Evolutionary conservation across 2,888 invertebrate genomes (phyloP), one percentile per base, ranked within the genome.

Genomic region (Autographa gamma): DNA sequence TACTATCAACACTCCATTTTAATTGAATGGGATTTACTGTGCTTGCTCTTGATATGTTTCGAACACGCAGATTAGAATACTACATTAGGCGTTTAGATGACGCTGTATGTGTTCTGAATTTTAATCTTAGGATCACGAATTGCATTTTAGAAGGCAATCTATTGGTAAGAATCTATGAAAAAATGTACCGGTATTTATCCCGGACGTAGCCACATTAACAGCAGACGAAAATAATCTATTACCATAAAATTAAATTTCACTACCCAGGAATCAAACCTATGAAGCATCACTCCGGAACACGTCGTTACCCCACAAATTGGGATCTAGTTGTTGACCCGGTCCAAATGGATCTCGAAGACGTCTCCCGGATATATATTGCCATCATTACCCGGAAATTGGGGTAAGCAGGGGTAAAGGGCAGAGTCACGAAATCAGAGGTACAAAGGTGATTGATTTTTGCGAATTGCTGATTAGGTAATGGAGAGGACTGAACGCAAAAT

Each of bases 271-370:
- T 82, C 73, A 73, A 82, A 81, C 82, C 67, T 77, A 64, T 48
- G 77, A 69, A 73, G 74, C 73, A 69, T 76, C 66, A 65, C 65
- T 71, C 71, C 81, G 81, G 80, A 78, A 74, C 75, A 84, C 76
- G 71, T 77, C 83, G 73, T 85, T 84, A 81, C 77, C 52, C 60
- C 72, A 82, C 85, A 84, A 85, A 85, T 84, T 85, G 79, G 80
- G 84, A 82, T 82, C 75, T 73, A 80, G 61, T 72, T 80, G 75
- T 73, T 80, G 75, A 73, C 81, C 79, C 75, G 76, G 75, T 71
- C 71, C 65, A 71, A 83, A 83, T 72, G 69, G 76, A 71, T 71
- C 63, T 59, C 64, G 64, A 82, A 82, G 71, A 63, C 62, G 62
- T 56, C 73, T 69, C 60, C 70, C 14, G 8, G 60, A 77, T 79